These are phyloP conservation scores for Mixornis gularis DNA, from an alignment of 2,113 vertebrate genomes.

Conservation along the genomic window DNA sequence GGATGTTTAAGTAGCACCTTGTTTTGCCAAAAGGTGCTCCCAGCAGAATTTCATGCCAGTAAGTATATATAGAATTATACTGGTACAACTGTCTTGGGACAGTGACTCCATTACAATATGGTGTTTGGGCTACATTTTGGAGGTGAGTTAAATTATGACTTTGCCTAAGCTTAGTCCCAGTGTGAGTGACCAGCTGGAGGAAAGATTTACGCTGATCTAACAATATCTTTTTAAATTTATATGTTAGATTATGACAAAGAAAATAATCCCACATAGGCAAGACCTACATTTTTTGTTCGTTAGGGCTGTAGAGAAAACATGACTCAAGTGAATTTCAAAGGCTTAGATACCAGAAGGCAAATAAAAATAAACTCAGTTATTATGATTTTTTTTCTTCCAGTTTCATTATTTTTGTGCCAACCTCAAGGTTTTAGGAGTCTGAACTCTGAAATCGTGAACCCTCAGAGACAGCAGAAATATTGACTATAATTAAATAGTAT, in stretches of 20 bases:
- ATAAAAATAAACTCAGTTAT: constrained; percentile 34
- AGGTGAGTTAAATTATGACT: background rate
- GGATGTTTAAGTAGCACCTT: background rate
- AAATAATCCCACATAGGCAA: constrained; percentile 1
- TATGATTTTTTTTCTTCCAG: background rate
- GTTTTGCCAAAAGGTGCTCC: background rate
- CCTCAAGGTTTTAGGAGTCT: constrained; percentile 22
- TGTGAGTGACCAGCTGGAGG: background rate
- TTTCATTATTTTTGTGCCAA: constrained; percentile 29
- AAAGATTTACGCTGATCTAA: background rate
- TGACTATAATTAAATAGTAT: constrained; percentile 28
- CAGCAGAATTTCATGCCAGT: background rate
- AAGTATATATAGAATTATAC: background rate
- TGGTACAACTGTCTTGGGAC: background rate
- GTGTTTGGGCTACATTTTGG: background rate
- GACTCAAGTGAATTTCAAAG: constrained; percentile 19
- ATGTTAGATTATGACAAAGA: background rate
- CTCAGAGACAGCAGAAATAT: background rate
- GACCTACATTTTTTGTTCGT: constrained; percentile 42
- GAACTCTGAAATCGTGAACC: background rate
- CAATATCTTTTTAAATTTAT: background rate
- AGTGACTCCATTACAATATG: background rate
- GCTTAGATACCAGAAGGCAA: constrained; percentile 44
- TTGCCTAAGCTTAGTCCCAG: background rate
- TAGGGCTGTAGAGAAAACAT: background rate